Evolutionary conservation across 2,888 invertebrate species (phyloP), one percentile per base, ranked within the genome.

Genomic region (Dusona sp.): DNA sequence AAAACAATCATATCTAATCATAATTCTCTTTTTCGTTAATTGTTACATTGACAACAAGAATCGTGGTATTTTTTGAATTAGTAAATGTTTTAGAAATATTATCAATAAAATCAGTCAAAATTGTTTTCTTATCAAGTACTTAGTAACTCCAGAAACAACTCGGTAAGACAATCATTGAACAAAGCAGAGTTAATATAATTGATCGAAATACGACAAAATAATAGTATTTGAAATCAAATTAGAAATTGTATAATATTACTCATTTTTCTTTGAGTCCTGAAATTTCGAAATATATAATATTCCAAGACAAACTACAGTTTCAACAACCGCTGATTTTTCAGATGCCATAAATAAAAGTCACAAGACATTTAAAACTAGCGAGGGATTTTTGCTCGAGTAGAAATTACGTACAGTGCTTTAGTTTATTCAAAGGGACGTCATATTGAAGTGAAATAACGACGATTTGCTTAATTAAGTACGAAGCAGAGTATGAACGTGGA

Each of bases 381-480:
- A 48, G 19, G 6, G 19, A 48, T 48, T 48, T 19, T 48, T 7
- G 19, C 48, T 48, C 19, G 19, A 19, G 48, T 19, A 4, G 0
- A 48, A 48, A 48, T 48, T 48, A n/a, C n/a, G 19, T n/a, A 48
- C n/a, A 19, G 48, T 48, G 19, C 16, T 48, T 2, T 48, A 48
- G 48, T 48, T 48, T 48, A 36, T 42, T n/a, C 11, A 68, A 68
- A 42, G 6, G 13, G 68, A 19, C 8, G 36, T 8, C 38, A 68
- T 73, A 16, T 48, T 48, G 22, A 73, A 36, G 33, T 36, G 36
- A 64, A 64, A 51, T 77, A n/a, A 77, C 29, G 11, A 33, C n/a
- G 13, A 36, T 6, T 3, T 33, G 36, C 22, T n/a, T 54, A 36
- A 73, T 73, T 73, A 73, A 54, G 54, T 22, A 13, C 6, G 48